These are phyloP conservation scores for Cryptus armator DNA, from an alignment of 2,888 invertebrate species.

Conservation along the genomic window DNA sequence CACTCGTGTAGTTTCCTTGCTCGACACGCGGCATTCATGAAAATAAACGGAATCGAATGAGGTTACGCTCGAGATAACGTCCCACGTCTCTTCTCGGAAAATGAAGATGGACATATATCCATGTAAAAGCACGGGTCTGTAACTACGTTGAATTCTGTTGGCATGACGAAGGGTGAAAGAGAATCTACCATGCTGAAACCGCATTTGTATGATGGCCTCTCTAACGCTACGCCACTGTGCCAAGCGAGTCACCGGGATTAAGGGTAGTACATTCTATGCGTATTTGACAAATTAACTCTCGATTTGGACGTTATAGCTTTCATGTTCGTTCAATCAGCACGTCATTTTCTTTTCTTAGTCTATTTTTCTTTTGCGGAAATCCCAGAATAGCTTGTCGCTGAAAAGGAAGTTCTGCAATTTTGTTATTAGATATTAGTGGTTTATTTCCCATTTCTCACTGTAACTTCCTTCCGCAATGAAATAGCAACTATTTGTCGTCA, in stretches of 20 bases:
- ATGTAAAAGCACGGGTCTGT: conserved; percentile 41
- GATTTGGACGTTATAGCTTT: neutral
- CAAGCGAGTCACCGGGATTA: conserved; percentile 31
- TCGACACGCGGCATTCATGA: conserved; percentile 64
- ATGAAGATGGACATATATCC: conserved; percentile 56
- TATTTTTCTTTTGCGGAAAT: too few species aligned
- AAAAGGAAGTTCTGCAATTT: too few species aligned
- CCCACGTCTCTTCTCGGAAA: conserved; percentile 53
- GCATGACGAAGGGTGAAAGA: conserved; percentile 59
- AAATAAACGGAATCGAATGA: conserved; percentile 72
- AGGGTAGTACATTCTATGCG: conserved; percentile 48
- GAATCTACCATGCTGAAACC: conserved; percentile 24
- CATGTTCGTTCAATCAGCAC: neutral
- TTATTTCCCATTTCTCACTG: neutral
- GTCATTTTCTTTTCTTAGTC: too few species aligned
- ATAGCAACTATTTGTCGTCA: neutral
- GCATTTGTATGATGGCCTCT: conserved; percentile 18
- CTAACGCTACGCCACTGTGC: conserved; percentile 7
- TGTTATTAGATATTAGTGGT: neutral
- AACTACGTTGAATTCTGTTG: conserved; percentile 48
- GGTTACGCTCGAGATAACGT: conserved; percentile 70
- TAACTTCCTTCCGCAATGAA: neutral
- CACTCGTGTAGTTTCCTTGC: conserved; percentile 61
- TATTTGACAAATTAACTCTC: conserved; percentile 46
- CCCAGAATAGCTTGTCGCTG: too few species aligned